Conservation (phyloP, 2,888 invertebrate species). For the Platycheirus albimanus region DNA sequence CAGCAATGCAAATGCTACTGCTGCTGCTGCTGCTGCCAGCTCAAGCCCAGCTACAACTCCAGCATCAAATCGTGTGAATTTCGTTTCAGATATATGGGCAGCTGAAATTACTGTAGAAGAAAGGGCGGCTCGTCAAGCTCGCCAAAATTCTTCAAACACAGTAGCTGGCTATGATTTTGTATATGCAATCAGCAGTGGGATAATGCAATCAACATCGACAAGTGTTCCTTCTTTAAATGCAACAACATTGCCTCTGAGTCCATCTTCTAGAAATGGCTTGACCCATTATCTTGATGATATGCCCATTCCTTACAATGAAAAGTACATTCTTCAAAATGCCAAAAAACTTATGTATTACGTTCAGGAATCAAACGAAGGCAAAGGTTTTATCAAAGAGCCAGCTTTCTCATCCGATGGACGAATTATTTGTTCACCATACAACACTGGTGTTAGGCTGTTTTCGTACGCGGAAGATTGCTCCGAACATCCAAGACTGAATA, state of each 20-base stretch:
- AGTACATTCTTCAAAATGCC: slow-evolving; percentile 84
- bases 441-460: slow-evolving; percentile 92
- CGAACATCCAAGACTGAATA: slow-evolving; percentile 85
- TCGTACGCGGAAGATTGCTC: slow-evolving; percentile 90
- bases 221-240: background rate
- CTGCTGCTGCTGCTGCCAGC: background rate
- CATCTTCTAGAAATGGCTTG: background rate
- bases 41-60: background rate
- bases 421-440: slow-evolving; percentile 94
- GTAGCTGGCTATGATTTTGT: slow-evolving; percentile 81
- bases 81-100: slow-evolving; percentile 82
- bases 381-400: slow-evolving; percentile 96
- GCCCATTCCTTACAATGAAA: slow-evolving; percentile 37
- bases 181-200: slow-evolving; percentile 82
- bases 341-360: slow-evolving; percentile 92
- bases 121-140: slow-evolving; percentile 80
- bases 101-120: slow-evolving; percentile 82
- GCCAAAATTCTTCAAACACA: slow-evolving; percentile 78
- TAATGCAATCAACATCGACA: slow-evolving; percentile 76
- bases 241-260: slow-evolving; percentile 1
- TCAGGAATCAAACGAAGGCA: slow-evolving; percentile 94
- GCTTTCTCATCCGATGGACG: slow-evolving; percentile 96
- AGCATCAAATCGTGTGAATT: slow-evolving; percentile 64
- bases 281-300: slow-evolving; percentile 35
- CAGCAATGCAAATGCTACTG: background rate